Conservation (phyloP, 2,113 vertebrate species). For the Xenopus borealis region DNA sequence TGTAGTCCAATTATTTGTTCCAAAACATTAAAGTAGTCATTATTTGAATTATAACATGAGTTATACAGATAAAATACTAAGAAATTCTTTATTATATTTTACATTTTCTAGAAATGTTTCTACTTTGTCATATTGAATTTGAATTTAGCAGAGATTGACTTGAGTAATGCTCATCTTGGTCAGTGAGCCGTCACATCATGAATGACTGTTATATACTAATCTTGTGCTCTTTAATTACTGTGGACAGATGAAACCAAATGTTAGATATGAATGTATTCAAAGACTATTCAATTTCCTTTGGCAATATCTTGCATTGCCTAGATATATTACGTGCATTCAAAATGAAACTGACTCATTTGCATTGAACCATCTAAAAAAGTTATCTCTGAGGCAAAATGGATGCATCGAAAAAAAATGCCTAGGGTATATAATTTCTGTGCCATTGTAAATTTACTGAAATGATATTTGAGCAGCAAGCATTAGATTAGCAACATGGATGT, state of each 20-base stretch:
- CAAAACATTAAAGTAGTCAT: neutral
- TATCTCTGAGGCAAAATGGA: constrained; percentile 31
- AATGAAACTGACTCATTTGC: constrained; percentile 34
- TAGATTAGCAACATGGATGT: constrained; percentile 16
- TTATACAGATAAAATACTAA: too few species aligned
- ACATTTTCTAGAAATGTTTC: neutral
- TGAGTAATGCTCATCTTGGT: constrained; percentile 23
- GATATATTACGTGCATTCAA: constrained; percentile 26
- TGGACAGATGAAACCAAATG: constrained; percentile 37
- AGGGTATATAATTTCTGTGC: neutral
- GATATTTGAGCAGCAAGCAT: constrained; percentile 26
- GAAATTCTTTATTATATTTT: neutral
- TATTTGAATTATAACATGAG: neutral
- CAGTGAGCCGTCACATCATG: constrained; percentile 29
- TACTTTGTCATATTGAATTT: constrained; percentile 12
- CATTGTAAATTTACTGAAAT: constrained; percentile 34
- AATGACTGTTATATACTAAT: constrained; percentile 34
- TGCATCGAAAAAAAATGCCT: constrained; percentile 7
- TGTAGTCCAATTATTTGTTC: too few species aligned
- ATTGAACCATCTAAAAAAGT: constrained; percentile 15
- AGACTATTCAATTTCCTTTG: constrained; percentile 43
- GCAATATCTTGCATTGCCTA: constrained; percentile 34
- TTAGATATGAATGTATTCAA: constrained; percentile 41
- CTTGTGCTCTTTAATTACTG: constrained; percentile 39
- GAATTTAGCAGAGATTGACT: constrained; percentile 14